phyloP scores from a whole-genome alignment of 2,888 invertebrate species.

The Barypeithes pellucidus region DNA sequence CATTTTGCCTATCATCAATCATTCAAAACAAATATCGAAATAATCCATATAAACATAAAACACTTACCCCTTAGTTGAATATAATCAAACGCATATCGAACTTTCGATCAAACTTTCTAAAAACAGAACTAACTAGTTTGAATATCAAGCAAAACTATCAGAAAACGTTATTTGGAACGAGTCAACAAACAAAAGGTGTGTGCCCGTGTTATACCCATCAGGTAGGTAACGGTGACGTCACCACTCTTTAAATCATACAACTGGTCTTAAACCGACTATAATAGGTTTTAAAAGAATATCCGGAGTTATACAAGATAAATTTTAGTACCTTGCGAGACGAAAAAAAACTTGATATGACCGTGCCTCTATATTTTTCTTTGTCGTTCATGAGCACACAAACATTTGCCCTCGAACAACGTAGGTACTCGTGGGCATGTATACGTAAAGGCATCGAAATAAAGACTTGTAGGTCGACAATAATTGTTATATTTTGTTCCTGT shows the following conservation, averaged over 20 bases:
- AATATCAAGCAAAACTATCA: conserved; percentile 24
- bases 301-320: conserved; percentile 4
- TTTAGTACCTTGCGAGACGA: neutral
- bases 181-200: conserved; percentile 39
- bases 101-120: conserved; percentile 25
- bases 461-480: too few species aligned
- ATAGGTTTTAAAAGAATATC: conserved; percentile 28
- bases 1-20: too few species aligned
- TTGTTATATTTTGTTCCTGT: too few species aligned
- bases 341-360: neutral
- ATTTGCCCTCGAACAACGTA: too few species aligned
- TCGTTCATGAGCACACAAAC: too few species aligned
- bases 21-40: too few species aligned
- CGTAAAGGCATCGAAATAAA: too few species aligned
- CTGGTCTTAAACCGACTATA: conserved; percentile 24
- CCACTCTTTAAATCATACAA: conserved; percentile 25
- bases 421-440: too few species aligned
- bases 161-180: conserved; percentile 35
- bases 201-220: conserved; percentile 28
- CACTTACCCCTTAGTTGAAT: conserved; percentile 10
- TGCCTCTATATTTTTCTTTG: neutral
- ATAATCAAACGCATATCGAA: conserved; percentile 3
- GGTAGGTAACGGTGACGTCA: conserved; percentile 37
- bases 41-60: too few species aligned
- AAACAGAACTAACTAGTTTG: conserved; percentile 24